A percentile compares a stretch with the other conserved stretches of the same genome.
phyloP scores from a whole-genome alignment of 2,113 vertebrate species.

The Vanacampus margaritifer region DNA sequence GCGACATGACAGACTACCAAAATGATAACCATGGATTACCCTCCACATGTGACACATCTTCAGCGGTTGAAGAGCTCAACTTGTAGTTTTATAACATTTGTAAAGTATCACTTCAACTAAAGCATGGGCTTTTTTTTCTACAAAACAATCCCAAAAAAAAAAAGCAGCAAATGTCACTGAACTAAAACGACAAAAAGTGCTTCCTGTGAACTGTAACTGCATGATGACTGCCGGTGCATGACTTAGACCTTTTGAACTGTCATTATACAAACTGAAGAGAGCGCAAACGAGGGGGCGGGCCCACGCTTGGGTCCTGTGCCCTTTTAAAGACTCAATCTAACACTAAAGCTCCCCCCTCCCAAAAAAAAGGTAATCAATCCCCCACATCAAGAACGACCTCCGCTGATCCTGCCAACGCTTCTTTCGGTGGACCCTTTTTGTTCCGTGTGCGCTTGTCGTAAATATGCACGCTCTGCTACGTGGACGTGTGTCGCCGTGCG shows the following conservation, averaged over 20 bases:
- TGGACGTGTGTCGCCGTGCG: conserved; percentile 62
- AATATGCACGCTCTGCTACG: conserved; percentile 76
- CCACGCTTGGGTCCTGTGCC: conserved; percentile 22
- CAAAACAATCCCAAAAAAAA: conserved; percentile 27
- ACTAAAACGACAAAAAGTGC: conserved; percentile 76
- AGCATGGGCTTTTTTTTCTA: conserved; percentile 86
- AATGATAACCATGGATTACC: conserved; percentile 49
- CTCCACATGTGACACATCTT: conserved; percentile 44
- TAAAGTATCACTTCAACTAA: conserved; percentile 76
- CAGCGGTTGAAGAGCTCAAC: conserved; percentile 47
- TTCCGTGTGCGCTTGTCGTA: conserved; percentile 62
- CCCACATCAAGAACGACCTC: conserved; percentile 41
- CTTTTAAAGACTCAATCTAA: conserved; percentile 48
- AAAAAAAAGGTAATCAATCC: background rate
- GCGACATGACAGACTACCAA: conserved; percentile 32
- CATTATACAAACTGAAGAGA: conserved; percentile 74
- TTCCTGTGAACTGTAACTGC: conserved; percentile 92
- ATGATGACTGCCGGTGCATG: conserved; percentile 94
- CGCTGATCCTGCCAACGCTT: conserved; percentile 61
- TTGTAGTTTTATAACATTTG: conserved; percentile 82
- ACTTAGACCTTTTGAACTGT: conserved; percentile 80
- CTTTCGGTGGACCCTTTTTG: conserved; percentile 58
- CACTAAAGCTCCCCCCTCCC: conserved; percentile 50
- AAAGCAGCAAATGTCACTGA: conserved; percentile 53
- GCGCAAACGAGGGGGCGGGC: no score